A percentile compares a stretch with the other conserved stretches of the same genome.
Conservation (phyloP, 2,797 vertebrate species). For the Urophycis tenuis region DNA sequence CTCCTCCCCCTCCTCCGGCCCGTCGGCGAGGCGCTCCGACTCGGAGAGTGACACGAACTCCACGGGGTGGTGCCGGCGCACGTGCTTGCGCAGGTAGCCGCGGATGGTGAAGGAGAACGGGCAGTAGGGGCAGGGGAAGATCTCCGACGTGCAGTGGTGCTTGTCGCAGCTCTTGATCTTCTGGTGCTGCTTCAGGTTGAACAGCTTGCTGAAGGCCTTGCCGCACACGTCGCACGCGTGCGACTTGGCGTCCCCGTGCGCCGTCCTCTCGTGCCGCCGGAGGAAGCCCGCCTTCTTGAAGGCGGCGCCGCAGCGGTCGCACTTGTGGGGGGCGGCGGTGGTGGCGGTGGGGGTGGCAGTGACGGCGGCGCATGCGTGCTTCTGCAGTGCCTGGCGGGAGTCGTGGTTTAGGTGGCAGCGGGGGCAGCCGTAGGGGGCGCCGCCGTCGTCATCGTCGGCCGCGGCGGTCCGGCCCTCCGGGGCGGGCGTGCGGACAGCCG, state of each 20-base stretch:
- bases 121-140: slow-evolving; percentile 67
- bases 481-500: neutral
- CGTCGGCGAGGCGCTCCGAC: slow-evolving; percentile 20
- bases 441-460: neutral
- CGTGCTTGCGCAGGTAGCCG: slow-evolving; percentile 71
- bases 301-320: slow-evolving; percentile 57
- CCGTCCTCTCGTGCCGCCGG: slow-evolving; percentile 61
- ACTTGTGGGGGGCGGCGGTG: slow-evolving; percentile 50
- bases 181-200: slow-evolving; percentile 69
- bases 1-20: neutral
- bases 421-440: slow-evolving; percentile 8
- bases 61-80: slow-evolving; percentile 68
- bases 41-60: slow-evolving; percentile 55
- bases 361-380: slow-evolving; percentile 58
- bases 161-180: slow-evolving; percentile 60
- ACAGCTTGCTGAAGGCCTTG: slow-evolving; percentile 59
- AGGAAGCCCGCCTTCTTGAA: slow-evolving; percentile 63
- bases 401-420: slow-evolving; percentile 37
- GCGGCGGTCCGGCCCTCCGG: no score
- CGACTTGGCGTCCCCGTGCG: slow-evolving; percentile 41
- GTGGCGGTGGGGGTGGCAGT: no score
- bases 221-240: slow-evolving; percentile 63
- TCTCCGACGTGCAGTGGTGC: slow-evolving; percentile 55
- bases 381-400: slow-evolving; percentile 54
- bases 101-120: slow-evolving; percentile 73